Evolutionary conservation across 2,797 vertebrate genomes (phyloP).

Genomic region (Cossypha heuglini): DNA sequence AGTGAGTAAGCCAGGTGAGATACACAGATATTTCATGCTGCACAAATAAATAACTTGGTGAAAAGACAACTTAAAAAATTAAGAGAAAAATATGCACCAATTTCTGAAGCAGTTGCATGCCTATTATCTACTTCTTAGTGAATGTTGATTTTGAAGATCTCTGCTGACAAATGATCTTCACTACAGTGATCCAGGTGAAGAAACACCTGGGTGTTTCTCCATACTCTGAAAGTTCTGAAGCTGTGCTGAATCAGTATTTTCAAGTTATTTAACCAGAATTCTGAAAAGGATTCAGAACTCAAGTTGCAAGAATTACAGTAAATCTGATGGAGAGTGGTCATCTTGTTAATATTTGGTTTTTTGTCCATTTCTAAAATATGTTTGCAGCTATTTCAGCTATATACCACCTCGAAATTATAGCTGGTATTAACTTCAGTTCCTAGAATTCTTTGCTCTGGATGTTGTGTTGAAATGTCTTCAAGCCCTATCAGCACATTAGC

Average conservation of each 20-base stretch:
- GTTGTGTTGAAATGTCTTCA: not conserved
- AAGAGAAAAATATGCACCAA: not conserved
- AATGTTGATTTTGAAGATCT: not conserved
- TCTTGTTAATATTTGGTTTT: fast-evolving
- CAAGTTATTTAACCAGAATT: not conserved
- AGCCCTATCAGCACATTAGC: not conserved
- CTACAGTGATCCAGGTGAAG: not conserved
- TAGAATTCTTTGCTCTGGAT: not conserved
- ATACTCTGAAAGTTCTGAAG: not conserved
- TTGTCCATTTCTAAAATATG: not conserved
- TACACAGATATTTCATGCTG: not conserved
- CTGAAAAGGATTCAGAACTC: not conserved
- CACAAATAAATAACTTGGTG: not conserved
- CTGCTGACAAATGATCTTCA: not conserved
- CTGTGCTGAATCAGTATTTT: not conserved
- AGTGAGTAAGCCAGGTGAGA: not conserved
- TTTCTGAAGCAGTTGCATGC: not conserved
- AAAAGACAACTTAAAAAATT: not conserved
- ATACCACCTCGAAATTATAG: not conserved
- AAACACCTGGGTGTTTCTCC: not conserved
- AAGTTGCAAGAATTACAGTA: not conserved
- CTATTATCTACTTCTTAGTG: not conserved
- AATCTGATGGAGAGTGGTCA: not conserved
- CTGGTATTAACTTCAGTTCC: not conserved
- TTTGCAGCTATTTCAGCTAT: not conserved